Evolutionary conservation across 2,113 vertebrate genomes (phyloP).

Genomic region (Tauraco erythrolophus): DNA sequence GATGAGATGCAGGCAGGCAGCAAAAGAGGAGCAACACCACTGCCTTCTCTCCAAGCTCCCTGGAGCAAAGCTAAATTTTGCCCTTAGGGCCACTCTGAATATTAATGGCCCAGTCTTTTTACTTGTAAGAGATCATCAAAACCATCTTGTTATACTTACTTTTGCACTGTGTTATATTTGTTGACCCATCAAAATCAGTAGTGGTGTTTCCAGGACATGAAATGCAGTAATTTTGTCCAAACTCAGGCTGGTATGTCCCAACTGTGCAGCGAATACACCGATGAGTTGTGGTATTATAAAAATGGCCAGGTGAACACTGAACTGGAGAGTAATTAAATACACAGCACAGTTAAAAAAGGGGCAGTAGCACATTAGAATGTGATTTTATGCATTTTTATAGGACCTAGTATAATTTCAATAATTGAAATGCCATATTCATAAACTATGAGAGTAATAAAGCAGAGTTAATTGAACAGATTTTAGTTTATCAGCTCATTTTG

Average conservation of each 20-base stretch:
- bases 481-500: background rate
- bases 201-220: constrained; percentile 95
- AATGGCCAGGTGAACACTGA: constrained; percentile 97
- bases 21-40: background rate
- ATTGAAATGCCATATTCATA: background rate
- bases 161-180: constrained; percentile 96
- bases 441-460: background rate
- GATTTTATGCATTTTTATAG: background rate
- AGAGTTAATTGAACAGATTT: background rate
- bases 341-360: background rate
- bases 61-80: background rate
- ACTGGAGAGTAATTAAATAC: constrained; percentile 75
- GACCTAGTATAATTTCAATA: background rate
- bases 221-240: constrained; percentile 93
- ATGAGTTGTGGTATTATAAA: constrained; percentile 95
- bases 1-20: background rate
- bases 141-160: constrained; percentile 77
- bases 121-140: background rate
- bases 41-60: background rate
- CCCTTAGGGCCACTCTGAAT: background rate
- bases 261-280: constrained; percentile 92
- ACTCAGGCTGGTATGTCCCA: constrained; percentile 91
- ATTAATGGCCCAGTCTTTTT: background rate
- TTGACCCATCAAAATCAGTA: constrained; percentile 97
- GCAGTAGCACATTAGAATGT: background rate